Evolutionary conservation across 1,140 invertebrate genomes (phyloP).

Genomic region (Vanessa tameamea): DNA sequence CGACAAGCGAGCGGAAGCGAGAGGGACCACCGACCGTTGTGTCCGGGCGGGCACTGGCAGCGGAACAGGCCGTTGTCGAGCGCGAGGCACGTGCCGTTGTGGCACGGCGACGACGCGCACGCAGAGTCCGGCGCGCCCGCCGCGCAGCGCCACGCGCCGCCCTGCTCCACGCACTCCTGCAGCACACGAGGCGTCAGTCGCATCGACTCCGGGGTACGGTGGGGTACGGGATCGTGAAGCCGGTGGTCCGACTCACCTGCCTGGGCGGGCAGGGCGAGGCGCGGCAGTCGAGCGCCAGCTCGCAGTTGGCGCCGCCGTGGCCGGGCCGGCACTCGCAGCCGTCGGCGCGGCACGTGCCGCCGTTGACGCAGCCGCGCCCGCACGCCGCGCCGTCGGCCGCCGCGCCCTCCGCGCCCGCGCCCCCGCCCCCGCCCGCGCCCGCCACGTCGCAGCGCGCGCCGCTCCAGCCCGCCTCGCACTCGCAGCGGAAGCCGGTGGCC

Average conservation of each 20-base stretch:
- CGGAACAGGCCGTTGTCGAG: constrained; percentile 82
- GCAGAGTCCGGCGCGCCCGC: constrained; percentile 54
- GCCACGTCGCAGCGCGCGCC: constrained; percentile 82
- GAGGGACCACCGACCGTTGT: constrained; percentile 80
- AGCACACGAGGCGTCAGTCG: too few relatives aligned
- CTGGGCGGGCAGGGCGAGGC: constrained; percentile 74
- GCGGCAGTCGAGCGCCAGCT: constrained; percentile 86
- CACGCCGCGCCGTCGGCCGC: constrained; percentile 69
- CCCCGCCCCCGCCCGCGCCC: constrained; percentile 49
- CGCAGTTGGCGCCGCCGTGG: constrained; percentile 89
- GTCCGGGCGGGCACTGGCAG: constrained; percentile 90
- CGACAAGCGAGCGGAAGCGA: too few relatives aligned
- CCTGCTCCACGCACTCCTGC: constrained; percentile 63
- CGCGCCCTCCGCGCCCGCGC: constrained; percentile 67
- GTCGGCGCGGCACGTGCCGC: constrained; percentile 85
- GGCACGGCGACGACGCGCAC: constrained; percentile 83
- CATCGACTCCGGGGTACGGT: too few relatives aligned
- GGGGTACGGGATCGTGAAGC: too few relatives aligned
- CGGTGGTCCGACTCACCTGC: constrained; percentile 44
- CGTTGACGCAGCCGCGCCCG: constrained; percentile 87
- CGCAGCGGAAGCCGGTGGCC: constrained; percentile 85
- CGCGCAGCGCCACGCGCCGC: constrained; percentile 55
- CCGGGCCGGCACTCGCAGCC: constrained; percentile 87
- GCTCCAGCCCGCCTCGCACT: constrained; percentile 87
- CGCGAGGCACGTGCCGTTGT: constrained; percentile 84